Evolutionary conservation across 2,797 vertebrate species (phyloP), one percentile per base, ranked within the genome.

Genomic region (Lateolabrax maculatus): DNA sequence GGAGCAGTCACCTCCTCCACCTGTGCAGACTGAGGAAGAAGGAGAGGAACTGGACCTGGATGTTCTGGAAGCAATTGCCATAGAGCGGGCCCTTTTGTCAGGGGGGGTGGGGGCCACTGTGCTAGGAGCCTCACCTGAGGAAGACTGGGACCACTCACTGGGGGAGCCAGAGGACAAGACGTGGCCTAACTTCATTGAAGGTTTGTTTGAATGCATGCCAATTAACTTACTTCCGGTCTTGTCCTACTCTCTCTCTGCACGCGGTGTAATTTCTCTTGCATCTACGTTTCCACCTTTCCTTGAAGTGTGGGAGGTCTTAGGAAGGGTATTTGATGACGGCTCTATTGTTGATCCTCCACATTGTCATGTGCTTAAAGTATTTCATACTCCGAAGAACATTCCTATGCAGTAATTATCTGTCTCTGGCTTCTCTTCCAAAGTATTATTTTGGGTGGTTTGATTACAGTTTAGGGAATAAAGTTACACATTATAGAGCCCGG

Each of bases 111-210:
- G 19, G 23, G 43, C 25, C 72, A 55, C 11, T 9, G 70, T 68
- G 46, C 41, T 77, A 8, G 89, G 82, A 31, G 82, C 85, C 62
- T 88, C 92, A 84, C 80, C 90, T 80, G 92, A 93, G 18, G 69
- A 83, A 37, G 85, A 80, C 51, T 95, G 95, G 95, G 95, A 95
- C 93, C 95, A 95, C 85, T 93, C 94, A n/a, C 84, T 95, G 77
- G 93, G 80, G 5, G 92, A 94, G 1, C 94, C 95, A 9, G 94
- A 95, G 75, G 88, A 92, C 23, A 96, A 95, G 91, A 90, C 88
- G 12, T 96, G 93, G 84, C 95, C 95, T 9, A 94, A 95, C 89
- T 96, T 96, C 84, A 9, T 92, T 55, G 95, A 96, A 96, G 96
- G 96, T 96, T 89, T 57, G 89, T 89, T 80, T 76, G 53, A 81